These are phyloP conservation scores for Platycheirus rosarum DNA, from an alignment of 2,888 invertebrate species.

Conservation along the genomic window DNA sequence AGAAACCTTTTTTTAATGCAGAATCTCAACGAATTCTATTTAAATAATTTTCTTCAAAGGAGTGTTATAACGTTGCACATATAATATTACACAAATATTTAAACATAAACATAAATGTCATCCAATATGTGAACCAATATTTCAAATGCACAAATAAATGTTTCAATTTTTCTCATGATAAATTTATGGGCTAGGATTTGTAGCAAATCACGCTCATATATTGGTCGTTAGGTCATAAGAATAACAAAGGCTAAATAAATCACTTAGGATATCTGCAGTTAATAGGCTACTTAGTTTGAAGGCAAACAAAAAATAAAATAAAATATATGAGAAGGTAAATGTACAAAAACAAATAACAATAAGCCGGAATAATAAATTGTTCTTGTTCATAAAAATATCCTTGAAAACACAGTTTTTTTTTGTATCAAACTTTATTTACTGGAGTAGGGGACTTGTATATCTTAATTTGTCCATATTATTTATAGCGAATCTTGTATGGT, in stretches of 20 bases:
- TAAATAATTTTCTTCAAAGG: too few species aligned
- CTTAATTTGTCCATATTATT: not conserved
- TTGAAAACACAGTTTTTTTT: slow-evolving; percentile 22
- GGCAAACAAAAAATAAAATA: slow-evolving; percentile 29
- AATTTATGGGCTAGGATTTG: slow-evolving; percentile 14
- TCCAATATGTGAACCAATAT: too few species aligned
- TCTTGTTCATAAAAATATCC: slow-evolving; percentile 32
- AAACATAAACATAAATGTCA: too few species aligned
- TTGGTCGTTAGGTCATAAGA: slow-evolving; percentile 24
- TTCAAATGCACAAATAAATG: too few species aligned
- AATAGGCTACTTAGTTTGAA: slow-evolving; percentile 25
- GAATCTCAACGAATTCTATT: too few species aligned
- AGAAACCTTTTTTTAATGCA: too few species aligned
- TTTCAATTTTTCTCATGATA: slow-evolving; percentile 17
- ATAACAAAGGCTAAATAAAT: slow-evolving; percentile 22
- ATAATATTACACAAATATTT: too few species aligned
- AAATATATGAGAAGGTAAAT: not conserved
- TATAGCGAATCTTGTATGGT: not conserved
- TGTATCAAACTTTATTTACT: slow-evolving; percentile 24
- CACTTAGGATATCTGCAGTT: slow-evolving; percentile 17
- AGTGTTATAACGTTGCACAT: too few species aligned
- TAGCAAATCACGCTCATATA: slow-evolving; percentile 21
- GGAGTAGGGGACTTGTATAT: not conserved
- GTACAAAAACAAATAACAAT: not conserved
- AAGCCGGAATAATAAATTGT: slow-evolving; percentile 34